These are phyloP conservation scores for Tachina grossa DNA, from an alignment of 2,888 invertebrate genomes.

Conservation along the genomic window DNA sequence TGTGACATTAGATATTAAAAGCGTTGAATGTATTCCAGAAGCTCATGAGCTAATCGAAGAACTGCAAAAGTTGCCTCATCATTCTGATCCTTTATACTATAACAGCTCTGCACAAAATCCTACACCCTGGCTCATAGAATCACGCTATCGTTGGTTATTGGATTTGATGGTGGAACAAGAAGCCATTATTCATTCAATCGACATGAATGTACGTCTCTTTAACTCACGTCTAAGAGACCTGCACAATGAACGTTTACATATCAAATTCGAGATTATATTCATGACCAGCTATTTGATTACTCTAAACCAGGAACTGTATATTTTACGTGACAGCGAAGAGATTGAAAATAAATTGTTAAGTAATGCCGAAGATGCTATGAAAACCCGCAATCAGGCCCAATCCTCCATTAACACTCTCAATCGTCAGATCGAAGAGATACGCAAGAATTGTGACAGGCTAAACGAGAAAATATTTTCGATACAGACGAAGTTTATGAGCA, in stretches of 20 bases:
- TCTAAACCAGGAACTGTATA: slow-evolving; percentile 89
- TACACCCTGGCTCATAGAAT: slow-evolving; percentile 74
- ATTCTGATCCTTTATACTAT: slow-evolving; percentile 73
- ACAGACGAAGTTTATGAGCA: slow-evolving; percentile 85
- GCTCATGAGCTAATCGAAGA: slow-evolving; percentile 59
- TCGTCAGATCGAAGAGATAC: slow-evolving; percentile 77
- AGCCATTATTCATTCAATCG: slow-evolving; percentile 85
- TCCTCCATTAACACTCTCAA: slow-evolving; percentile 76
- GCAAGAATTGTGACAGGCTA: slow-evolving; percentile 78
- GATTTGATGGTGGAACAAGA: slow-evolving; percentile 87
- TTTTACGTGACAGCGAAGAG: slow-evolving; percentile 89
- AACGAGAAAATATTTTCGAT: slow-evolving; percentile 83
- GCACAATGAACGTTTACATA: slow-evolving; percentile 84
- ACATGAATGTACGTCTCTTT: slow-evolving; percentile 85
- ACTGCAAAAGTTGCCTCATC: slow-evolving; percentile 71
- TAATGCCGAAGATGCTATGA: slow-evolving; percentile 85
- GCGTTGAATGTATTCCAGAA: slow-evolving; percentile 68
- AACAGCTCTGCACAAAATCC: slow-evolving; percentile 67
- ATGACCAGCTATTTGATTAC: slow-evolving; percentile 87
- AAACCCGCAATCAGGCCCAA: slow-evolving; percentile 84
- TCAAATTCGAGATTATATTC: slow-evolving; percentile 85
- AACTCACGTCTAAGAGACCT: slow-evolving; percentile 86
- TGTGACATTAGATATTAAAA: slow-evolving; percentile 72
- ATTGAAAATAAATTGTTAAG: slow-evolving; percentile 86
- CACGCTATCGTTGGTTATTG: slow-evolving; percentile 75